phyloP scores from a whole-genome alignment of 2,888 invertebrate genomes.

The Campoplex capitator region DNA sequence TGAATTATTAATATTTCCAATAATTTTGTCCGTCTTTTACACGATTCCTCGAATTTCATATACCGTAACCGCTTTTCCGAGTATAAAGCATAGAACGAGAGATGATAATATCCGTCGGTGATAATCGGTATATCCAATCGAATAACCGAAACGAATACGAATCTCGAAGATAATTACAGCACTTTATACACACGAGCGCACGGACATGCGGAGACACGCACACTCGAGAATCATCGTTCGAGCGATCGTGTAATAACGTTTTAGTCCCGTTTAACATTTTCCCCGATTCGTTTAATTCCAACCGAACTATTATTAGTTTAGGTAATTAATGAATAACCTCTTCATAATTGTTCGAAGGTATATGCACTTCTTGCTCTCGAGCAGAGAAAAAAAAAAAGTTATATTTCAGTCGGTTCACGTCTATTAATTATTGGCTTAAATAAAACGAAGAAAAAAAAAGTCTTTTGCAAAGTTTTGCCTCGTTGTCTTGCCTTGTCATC shows the following conservation, averaged over 20 bases:
- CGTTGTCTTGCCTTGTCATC: not conserved
- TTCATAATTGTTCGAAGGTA: not conserved
- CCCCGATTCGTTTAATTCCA: slow-evolving; percentile 63
- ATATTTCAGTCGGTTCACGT: not conserved
- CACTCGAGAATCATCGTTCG: slow-evolving; percentile 48
- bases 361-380: not conserved
- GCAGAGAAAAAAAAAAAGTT: not conserved
- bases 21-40: not conserved
- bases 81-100: slow-evolving; percentile 12
- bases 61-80: slow-evolving; percentile 21
- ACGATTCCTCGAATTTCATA: not conserved
- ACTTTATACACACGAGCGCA: not conserved
- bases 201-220: not conserved
- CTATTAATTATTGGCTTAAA: slow-evolving; percentile 4
- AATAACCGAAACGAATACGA: slow-evolving; percentile 58
- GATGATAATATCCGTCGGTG: slow-evolving; percentile 38
- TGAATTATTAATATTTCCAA: not conserved
- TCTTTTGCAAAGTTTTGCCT: not conserved
- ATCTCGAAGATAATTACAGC: slow-evolving; percentile 59
- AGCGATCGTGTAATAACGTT: slow-evolving; percentile 63
- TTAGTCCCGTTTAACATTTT: slow-evolving; percentile 60
- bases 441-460: not conserved
- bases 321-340: slow-evolving; percentile 55
- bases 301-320: slow-evolving; percentile 65
- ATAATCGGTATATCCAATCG: slow-evolving; percentile 60